Evolutionary conservation across 2,888 invertebrate genomes (phyloP), one percentile per base, ranked within the genome.

Genomic region (Athrips mouffetella): DNA sequence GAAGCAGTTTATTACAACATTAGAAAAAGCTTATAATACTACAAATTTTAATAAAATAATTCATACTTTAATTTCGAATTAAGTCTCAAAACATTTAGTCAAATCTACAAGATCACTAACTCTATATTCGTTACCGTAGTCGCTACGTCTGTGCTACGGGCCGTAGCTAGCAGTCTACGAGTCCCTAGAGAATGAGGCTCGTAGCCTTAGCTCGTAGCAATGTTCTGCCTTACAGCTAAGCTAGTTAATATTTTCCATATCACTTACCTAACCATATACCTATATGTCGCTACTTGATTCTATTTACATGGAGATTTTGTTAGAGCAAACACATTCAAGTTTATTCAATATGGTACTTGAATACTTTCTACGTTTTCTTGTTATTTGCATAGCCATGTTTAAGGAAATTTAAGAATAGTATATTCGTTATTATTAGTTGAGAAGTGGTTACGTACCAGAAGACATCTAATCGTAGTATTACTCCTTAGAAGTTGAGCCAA

Each of bases 151-250:
- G 63, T 70, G 75, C 80, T 82, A 84, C 83, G 80, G 65, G 56
- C 69, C 76, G 83, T 83, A 83, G 85, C 75, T 57, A 65, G 57
- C 59, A 58, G 65, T n/a, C 81, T 82, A 86, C 83, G 77, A 70
- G 68, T 80, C 86, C 79, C 87, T 42, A 42, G 85, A 79, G 87
- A 71, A 65, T 59, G 58, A 65, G 67, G 67, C 73, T 75, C 73
- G 75, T 59, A 76, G 67, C 71, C 70, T 13, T 10, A 51, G 72
- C n/a, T n/a, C n/a, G n/a, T n/a, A 71, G 70, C 77, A 76, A 72
- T 79, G 75, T 76, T 73, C 67, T 67, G 66, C 71, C 67, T 70
- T 70, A 65, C 62, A 73, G 67, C 74, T 77, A 71, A 78, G 73
- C 72, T 70, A 71, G 68, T 73, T 76, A 77, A 76, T 79, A 76